Evolutionary conservation across 2,797 vertebrate genomes (phyloP).

Genomic region (Acrossocheilus wenchowensis): DNA sequence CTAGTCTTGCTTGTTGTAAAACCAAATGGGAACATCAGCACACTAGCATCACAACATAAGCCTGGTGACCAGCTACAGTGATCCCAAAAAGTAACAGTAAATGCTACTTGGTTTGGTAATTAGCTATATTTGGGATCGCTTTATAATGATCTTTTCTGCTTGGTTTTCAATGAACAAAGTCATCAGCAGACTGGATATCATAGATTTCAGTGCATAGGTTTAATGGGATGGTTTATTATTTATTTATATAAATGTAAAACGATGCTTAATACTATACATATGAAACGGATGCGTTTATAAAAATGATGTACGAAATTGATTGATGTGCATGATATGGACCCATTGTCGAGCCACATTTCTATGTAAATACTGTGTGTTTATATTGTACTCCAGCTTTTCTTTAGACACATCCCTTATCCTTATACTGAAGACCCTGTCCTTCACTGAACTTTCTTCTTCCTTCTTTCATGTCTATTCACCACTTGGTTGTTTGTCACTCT

Average conservation of each 20-base stretch:
- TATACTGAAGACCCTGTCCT: slow-evolving; percentile 34
- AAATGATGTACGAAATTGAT: slow-evolving; percentile 58
- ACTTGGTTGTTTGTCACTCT: slow-evolving; percentile 32
- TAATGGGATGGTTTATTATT: not conserved
- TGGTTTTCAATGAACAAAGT: slow-evolving; percentile 7
- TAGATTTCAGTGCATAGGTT: not conserved
- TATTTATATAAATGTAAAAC: not conserved
- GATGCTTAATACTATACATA: not conserved
- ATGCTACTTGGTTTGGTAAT: not conserved
- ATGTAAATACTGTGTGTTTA: slow-evolving; percentile 71
- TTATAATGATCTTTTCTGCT: not conserved
- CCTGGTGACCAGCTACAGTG: not conserved
- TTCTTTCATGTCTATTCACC: slow-evolving; percentile 21
- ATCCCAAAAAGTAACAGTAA: not conserved
- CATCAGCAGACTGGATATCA: not conserved
- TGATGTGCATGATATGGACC: slow-evolving; percentile 59
- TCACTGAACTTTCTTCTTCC: slow-evolving; percentile 6
- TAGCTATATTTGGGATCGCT: not conserved
- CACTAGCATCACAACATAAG: not conserved
- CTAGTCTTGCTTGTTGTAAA: not conserved
- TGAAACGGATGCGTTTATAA: slow-evolving; percentile 7
- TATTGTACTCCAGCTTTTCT: slow-evolving; percentile 56
- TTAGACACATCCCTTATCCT: slow-evolving; percentile 42
- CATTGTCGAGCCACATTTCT: slow-evolving; percentile 60
- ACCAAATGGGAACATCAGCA: not conserved